Base-by-base conservation (phyloP, 2,797 vertebrate species). In the Poecilia picta region DNA sequence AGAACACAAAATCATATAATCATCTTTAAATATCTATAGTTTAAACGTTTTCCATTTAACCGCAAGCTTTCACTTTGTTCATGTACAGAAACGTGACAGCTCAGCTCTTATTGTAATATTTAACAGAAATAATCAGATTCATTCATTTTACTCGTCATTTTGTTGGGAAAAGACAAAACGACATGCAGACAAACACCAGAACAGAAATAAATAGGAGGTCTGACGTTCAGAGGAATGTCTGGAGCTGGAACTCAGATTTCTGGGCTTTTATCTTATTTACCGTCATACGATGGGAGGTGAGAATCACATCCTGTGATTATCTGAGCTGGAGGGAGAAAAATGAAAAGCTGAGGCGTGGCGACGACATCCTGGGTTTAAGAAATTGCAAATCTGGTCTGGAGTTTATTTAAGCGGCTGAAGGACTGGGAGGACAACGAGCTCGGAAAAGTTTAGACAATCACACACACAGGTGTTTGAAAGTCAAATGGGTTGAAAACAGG, bases 21-120 rank as follows among this genome's bases (percentile, higher is more conserved):
- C 78, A 82, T 91, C 74, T 91, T 91, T 93, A 93, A 93, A 93
- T 94, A 93, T 89, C 81, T 87, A 87, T 77, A 89, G 72, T 92
- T 89, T 87, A 72, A 91, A 91, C 87, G 45, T 83, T 73, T 79
- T 87, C 84, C 73, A 81, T 84, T 78, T 79, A 79, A 28, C 82
- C 76, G 88, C 86, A 82, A 88, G 83, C 91, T 82, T 85, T 76
- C 79, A 84, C 49, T 57, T 74, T 4, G 46, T 79, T 86, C 79
- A 89, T 89, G 86, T 88, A 92, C 85, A 93, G 78, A 83, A 80
- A 85, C 39, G 25, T 86, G 79, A 88, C 53, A 36, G 75, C 79
- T 81, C 45, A 39, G 36, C n/a, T 0, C 55, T 1, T 53, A 25
- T 55, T 82, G 62, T n/a, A 59, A 77, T 77, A 87, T 81, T 39